A percentile compares a stretch with the other conserved stretches of the same genome.
Conservation (phyloP, 2,797 vertebrate genomes). For the Danio jaintianensis region DNA sequence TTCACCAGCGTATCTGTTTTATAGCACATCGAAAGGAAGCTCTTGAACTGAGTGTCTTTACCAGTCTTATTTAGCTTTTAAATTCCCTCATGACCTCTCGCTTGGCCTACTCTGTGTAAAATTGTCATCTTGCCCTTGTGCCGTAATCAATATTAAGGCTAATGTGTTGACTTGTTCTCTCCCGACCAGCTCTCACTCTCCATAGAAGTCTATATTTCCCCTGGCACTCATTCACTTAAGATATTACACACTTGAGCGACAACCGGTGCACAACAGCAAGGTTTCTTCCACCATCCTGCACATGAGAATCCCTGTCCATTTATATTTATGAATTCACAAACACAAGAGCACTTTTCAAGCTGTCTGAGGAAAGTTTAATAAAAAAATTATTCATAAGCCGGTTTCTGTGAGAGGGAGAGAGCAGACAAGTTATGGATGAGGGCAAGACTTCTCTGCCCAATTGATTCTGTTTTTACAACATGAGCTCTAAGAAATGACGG, state of each 20-base stretch:
- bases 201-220: constrained; percentile 40
- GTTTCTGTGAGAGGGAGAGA: not conserved
- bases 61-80: constrained; percentile 30
- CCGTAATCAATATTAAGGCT: constrained; percentile 47
- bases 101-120: constrained; percentile 34
- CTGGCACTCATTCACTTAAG: constrained; percentile 44
- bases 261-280: constrained; percentile 31
- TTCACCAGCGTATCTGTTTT: not conserved
- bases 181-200: constrained; percentile 28
- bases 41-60: constrained; percentile 18
- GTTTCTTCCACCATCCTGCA: constrained; percentile 26
- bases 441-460: not conserved
- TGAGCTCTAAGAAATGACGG: not conserved
- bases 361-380: constrained; percentile 38
- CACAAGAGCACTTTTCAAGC: constrained; percentile 31
- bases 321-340: constrained; percentile 50
- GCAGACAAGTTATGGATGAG: constrained; percentile 3
- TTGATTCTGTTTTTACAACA: constrained; percentile 38
- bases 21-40: not conserved
- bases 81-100: constrained; percentile 27
- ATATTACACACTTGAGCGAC: constrained; percentile 51
- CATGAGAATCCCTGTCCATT: constrained; percentile 44
- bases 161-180: constrained; percentile 45
- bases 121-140: constrained; percentile 46
- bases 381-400: too few species aligned